These are phyloP conservation scores for Heliangelus exortis DNA, from an alignment of 2,797 vertebrate genomes.

Conservation along the genomic window DNA sequence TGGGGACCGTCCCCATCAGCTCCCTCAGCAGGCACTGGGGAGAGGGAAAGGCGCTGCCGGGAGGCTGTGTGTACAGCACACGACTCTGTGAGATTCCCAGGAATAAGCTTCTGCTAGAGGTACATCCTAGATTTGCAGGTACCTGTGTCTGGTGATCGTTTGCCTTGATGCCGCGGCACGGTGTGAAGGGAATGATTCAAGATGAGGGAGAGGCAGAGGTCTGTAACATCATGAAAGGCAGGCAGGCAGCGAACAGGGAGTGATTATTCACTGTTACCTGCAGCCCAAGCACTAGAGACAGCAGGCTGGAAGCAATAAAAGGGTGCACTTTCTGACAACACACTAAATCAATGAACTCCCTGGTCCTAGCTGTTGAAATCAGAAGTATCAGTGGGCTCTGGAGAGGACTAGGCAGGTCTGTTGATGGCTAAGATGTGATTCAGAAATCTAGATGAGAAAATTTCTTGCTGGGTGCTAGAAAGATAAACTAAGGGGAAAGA, in stretches of 20 bases:
- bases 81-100: neutral
- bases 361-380: neutral
- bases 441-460: neutral
- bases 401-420: neutral
- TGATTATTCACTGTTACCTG: neutral
- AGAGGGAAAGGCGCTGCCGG: neutral
- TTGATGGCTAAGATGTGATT: neutral
- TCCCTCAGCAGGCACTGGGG: neutral
- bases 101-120: neutral
- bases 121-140: neutral
- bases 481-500: neutral
- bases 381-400: neutral
- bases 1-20: neutral
- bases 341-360: neutral
- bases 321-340: neutral
- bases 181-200: neutral
- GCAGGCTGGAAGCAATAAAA: slow-evolving; percentile 29
- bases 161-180: neutral
- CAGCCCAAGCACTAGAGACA: neutral
- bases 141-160: neutral
- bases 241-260: neutral
- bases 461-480: neutral
- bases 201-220: neutral
- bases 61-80: neutral
- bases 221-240: neutral